Conservation (phyloP, 2,888 invertebrate species). For the Cyclophora albipunctata region DNA sequence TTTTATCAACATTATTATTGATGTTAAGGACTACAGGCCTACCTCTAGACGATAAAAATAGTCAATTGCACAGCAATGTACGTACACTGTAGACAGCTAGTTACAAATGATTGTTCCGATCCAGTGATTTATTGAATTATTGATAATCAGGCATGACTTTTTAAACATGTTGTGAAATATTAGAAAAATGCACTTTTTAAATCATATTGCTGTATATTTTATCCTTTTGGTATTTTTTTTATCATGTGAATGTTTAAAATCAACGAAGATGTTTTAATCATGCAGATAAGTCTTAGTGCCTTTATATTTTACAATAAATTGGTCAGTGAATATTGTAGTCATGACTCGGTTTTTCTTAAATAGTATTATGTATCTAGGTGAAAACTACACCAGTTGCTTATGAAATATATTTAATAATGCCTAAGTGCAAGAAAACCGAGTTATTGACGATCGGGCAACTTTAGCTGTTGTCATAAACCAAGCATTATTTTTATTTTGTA, state of each 20-base stretch:
- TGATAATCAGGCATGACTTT: no score
- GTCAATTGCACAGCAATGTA: slow-evolving; percentile 20
- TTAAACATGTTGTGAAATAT: no score
- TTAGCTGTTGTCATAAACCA: slow-evolving; percentile 57
- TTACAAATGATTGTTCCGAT: slow-evolving; percentile 8
- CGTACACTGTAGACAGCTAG: slow-evolving; percentile 17
- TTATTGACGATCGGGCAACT: slow-evolving; percentile 14
- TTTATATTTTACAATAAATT: not conserved
- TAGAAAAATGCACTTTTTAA: no score
- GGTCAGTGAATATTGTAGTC: not conserved
- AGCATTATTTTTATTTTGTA: slow-evolving; percentile 46
- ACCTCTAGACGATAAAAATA: slow-evolving; percentile 23
- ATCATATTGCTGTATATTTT: no score
- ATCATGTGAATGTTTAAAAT: not conserved
- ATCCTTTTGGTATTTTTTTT: not conserved
- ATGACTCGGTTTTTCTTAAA: not conserved
- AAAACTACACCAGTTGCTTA: no score
- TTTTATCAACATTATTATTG: slow-evolving; percentile 22
- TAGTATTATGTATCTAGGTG: no score
- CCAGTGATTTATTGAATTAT: not conserved
- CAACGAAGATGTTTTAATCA: not conserved
- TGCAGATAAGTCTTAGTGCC: not conserved
- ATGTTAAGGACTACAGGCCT: slow-evolving; percentile 19
- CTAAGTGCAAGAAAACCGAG: slow-evolving; percentile 1
- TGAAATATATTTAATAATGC: no score